Evolutionary conservation across 2,113 vertebrate genomes (phyloP).

Genomic region (Lycocorax pyrrhopterus): DNA sequence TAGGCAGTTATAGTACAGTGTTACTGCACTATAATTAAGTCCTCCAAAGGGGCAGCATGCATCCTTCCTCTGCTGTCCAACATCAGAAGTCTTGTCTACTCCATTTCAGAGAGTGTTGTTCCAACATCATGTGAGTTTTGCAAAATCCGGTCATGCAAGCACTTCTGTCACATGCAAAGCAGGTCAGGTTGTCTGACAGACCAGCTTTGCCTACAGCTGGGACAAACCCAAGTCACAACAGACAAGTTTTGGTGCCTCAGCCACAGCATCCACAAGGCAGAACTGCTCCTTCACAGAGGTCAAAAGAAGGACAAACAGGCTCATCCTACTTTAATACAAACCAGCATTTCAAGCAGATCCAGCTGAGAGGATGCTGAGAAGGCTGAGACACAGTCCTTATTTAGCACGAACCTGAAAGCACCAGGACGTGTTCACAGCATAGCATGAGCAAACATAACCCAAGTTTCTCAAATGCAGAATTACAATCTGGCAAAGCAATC

Average conservation of each 20-base stretch:
- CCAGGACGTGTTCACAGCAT: accelerated
- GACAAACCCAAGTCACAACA: background rate
- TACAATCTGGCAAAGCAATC: background rate
- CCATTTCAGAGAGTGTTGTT: background rate
- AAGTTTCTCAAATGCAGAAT: background rate
- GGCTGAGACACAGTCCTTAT: background rate
- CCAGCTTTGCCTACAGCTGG: background rate
- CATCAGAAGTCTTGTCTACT: background rate
- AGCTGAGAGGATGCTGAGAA: background rate
- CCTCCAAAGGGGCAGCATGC: background rate
- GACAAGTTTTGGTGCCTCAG: background rate
- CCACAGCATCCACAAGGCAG: background rate
- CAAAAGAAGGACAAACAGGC: background rate
- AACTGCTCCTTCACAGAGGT: background rate
- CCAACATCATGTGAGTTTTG: accelerated
- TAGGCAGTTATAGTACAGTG: background rate
- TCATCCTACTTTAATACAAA: background rate
- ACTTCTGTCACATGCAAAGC: background rate
- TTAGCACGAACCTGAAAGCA: background rate
- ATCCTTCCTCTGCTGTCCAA: background rate
- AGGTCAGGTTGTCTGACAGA: background rate
- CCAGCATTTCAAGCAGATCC: background rate
- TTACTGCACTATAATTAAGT: background rate
- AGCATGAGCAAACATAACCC: background rate
- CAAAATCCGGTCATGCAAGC: background rate